phyloP scores from a whole-genome alignment of 2,888 invertebrate genomes.

The Tenthredo amoena region DNA sequence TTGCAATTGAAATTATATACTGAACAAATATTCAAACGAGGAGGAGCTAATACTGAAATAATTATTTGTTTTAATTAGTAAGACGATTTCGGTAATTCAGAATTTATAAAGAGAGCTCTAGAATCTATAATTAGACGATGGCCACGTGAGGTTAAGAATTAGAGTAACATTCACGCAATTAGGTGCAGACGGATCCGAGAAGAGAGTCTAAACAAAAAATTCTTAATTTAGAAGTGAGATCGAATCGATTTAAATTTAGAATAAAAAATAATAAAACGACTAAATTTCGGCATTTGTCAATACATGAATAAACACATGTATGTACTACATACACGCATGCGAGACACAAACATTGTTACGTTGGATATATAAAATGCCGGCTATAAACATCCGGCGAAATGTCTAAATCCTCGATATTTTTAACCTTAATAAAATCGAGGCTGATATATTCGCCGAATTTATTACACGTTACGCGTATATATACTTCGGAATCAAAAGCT shows the following conservation, averaged over 20 bases:
- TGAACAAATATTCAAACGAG: neutral
- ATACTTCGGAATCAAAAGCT: neutral
- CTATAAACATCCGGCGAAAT: constrained; percentile 1
- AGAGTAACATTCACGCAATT: neutral
- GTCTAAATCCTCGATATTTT: neutral
- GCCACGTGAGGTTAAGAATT: neutral
- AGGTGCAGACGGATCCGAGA: neutral
- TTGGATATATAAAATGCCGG: neutral
- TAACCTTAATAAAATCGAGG: neutral
- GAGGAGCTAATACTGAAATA: neutral
- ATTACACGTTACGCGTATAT: neutral
- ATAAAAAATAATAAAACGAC: neutral
- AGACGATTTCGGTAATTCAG: neutral
- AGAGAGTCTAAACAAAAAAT: neutral
- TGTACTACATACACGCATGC: neutral
- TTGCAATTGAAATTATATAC: too few relatives aligned
- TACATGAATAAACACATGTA: neutral
- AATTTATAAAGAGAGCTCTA: neutral
- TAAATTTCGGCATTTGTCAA: neutral
- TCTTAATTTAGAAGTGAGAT: neutral
- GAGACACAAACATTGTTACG: neutral
- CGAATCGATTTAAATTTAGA: neutral
- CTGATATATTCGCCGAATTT: neutral
- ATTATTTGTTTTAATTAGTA: neutral
- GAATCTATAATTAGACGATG: neutral